These are phyloP conservation scores for Ariolimax columbianus DNA, from an alignment of 2,888 invertebrate genomes.

Conservation along the genomic window DNA sequence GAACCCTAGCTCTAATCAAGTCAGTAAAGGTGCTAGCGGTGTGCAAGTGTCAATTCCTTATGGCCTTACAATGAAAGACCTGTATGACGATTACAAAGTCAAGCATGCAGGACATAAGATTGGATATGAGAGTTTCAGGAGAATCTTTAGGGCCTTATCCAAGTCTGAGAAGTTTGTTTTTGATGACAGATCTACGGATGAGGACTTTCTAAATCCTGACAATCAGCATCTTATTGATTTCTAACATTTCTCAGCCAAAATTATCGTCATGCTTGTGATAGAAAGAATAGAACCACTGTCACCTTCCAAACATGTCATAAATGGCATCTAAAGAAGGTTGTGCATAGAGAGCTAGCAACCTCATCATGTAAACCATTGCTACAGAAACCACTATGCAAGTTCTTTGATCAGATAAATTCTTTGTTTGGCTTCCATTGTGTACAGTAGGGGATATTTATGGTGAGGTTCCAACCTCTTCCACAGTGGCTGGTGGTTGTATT, in stretches of 20 bases:
- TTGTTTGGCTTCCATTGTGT: no score
- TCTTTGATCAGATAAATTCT: no score
- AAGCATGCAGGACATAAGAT: slow-evolving; percentile 42
- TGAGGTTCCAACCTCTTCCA: no score
- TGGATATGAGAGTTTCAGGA: slow-evolving; percentile 47
- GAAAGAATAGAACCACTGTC: background rate
- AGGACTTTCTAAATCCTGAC: background rate
- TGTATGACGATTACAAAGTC: slow-evolving; percentile 44
- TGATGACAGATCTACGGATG: slow-evolving; percentile 9
- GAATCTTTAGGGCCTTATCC: slow-evolving; percentile 10
- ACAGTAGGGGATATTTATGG: no score
- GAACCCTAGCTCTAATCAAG: background rate
- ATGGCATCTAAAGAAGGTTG: background rate
- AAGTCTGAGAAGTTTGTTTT: slow-evolving; percentile 21
- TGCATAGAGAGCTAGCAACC: background rate
- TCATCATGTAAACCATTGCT: no score
- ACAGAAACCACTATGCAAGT: no score
- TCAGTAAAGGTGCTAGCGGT: background rate
- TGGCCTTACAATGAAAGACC: slow-evolving; percentile 47
- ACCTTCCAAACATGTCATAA: background rate
- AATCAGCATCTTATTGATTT: slow-evolving; percentile 1
- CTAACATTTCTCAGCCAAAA: background rate
- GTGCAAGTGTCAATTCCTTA: slow-evolving; percentile 19
- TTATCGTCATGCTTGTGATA: background rate
- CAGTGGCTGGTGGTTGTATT: no score